Conservation (phyloP, 2,888 invertebrate genomes). For the Chrysomela aeneicollis region DNA sequence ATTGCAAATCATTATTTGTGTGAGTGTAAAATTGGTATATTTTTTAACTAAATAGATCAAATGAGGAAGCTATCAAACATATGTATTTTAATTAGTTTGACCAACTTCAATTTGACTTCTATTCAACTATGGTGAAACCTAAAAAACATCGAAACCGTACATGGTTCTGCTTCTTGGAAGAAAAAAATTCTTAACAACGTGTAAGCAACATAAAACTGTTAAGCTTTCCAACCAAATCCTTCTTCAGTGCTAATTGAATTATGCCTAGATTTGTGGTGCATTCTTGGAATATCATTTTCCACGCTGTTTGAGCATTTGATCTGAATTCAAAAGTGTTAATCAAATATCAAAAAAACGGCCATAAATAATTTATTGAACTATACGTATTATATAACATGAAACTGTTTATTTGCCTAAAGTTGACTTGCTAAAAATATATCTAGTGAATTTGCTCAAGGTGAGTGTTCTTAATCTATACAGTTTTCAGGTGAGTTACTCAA, state of each 20-base stretch:
- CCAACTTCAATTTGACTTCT: no score
- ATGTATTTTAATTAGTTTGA: no score
- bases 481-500: conserved; percentile 2
- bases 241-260: neutral
- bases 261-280: conserved; percentile 22
- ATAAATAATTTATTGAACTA: conserved; percentile 56
- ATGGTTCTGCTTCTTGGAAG: no score
- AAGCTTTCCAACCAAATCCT: no score
- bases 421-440: conserved; percentile 35
- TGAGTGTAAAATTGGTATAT: no score
- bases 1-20: no score
- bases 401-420: conserved; percentile 36
- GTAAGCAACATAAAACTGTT: no score
- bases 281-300: conserved; percentile 35
- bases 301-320: conserved; percentile 59
- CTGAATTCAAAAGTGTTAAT: conserved; percentile 57
- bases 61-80: no score
- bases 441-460: conserved; percentile 41
- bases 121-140: no score
- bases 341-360: conserved; percentile 60
- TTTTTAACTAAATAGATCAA: no score
- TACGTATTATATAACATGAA: conserved; percentile 48
- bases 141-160: no score
- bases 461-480: conserved; percentile 33
- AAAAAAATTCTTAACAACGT: no score